Conservation (phyloP, 2,888 invertebrate genomes). For the Amiota minor region DNA sequence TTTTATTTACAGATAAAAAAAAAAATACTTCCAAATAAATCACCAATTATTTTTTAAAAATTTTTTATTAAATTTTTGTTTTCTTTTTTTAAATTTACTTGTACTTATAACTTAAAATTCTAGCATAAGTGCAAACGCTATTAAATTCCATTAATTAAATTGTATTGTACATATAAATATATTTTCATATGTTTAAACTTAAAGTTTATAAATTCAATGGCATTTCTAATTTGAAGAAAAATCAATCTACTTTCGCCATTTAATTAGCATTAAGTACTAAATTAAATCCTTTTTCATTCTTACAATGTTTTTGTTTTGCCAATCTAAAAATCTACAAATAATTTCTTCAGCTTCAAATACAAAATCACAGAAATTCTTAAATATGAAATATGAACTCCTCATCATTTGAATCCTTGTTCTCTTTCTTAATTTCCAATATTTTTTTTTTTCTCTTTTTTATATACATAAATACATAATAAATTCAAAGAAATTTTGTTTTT, state of each 20-base stretch:
- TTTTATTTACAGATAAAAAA: no score
- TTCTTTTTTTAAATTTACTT: background rate
- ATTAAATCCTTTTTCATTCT: background rate
- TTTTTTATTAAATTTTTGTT: background rate
- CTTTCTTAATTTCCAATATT: background rate
- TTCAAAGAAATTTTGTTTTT: constrained; percentile 7
- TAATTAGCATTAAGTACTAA: constrained; percentile 13
- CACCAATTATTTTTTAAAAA: background rate
- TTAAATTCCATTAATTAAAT: constrained; percentile 6
- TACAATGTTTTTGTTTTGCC: constrained; percentile 12
- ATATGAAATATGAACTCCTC: constrained; percentile 29
- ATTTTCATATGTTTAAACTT: background rate
- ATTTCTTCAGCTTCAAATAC: constrained; percentile 42
- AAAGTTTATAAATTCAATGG: constrained; percentile 14
- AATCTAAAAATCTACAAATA: constrained; percentile 39
- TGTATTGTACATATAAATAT: background rate
- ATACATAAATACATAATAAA: background rate
- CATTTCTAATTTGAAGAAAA: constrained; percentile 21
- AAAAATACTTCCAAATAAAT: no score
- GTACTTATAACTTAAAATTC: no score
- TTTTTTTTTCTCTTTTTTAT: constrained; percentile 1
- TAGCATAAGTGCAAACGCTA: constrained; percentile 26
- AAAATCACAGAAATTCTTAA: constrained; percentile 59
- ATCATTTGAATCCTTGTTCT: background rate
- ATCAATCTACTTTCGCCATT: background rate